Evolutionary conservation across 2,888 invertebrate genomes (phyloP), one percentile per base, ranked within the genome.

Genomic region (Stenotaenia linearis): DNA sequence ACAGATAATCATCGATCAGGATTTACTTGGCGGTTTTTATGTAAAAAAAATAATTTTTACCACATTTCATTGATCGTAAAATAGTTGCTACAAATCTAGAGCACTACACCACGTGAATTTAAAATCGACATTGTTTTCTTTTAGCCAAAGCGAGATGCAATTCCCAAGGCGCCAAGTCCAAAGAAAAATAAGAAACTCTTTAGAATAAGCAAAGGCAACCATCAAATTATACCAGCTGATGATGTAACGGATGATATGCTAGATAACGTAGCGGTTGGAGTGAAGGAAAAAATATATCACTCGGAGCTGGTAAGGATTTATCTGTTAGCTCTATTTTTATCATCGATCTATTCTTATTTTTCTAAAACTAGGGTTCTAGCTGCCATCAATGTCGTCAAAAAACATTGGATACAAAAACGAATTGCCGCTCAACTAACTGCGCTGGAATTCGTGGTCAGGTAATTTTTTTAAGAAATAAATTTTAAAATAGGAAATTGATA

Each of bases 371-470:
- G 76, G 89, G 90, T 0, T 88, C 89, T 0, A 86, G 87, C 56
- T 90, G 90, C 82, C 90, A 90, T 83, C 90, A 90, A 82, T 90
- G 90, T 83, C 85, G 90, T 40, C 90, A 90, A 83, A 90, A 90
- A 83, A 90, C 90, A 0, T 80, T 85, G 40, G 90, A 90, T 83
- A 88, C 88, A 75, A 90, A 90, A 83, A 90, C 90, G 0, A 86
- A 89, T 61, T 90, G 90, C 81, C 84, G 90, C 69, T 89, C 88
- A 25, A 86, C 86, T 18, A 83, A 85, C 23, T 90, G 90, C 83
- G 81, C 86, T 30, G 90, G 90, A 10, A 86, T 89, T 0, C 84
- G 89, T 80, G 90, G 90, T 32, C 89, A 89, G 84, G 86, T 86
- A 81, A 78, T 82, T 80, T 35, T 30, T 21, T 18, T 7, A 5